A percentile compares a stretch with the other conserved stretches of the same genome.
Conservation (phyloP, 37 sponge, comb jelly and placozoan genomes). For the Amphimedon queenslandica region DNA sequence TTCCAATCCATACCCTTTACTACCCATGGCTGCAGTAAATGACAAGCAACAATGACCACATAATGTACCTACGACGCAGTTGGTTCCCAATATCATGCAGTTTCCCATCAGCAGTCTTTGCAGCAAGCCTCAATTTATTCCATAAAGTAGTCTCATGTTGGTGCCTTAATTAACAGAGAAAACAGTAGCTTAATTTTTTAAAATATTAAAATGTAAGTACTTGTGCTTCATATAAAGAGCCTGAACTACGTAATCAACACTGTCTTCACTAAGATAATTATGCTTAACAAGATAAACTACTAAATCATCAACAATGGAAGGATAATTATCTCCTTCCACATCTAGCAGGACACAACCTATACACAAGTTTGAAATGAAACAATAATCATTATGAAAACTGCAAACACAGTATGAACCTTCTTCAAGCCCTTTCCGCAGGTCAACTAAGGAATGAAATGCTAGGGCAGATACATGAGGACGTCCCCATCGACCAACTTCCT, state of each 20-base stretch:
- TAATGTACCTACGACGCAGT: slow-evolving; percentile 10
- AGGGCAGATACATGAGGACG: slow-evolving; percentile 84
- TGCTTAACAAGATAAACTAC: slow-evolving; percentile 15
- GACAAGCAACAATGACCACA: no score
- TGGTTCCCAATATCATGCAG: slow-evolving; percentile 38
- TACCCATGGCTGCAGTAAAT: no score
- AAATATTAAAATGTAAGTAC: not conserved
- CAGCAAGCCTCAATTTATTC: slow-evolving; percentile 37
- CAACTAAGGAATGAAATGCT: slow-evolving; percentile 61
- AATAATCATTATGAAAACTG: no score
- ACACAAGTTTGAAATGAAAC: not conserved
- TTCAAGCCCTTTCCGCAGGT: slow-evolving; percentile 55
- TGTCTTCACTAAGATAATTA: slow-evolving; percentile 1
- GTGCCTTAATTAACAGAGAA: slow-evolving; percentile 15
- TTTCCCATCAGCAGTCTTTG: slow-evolving; percentile 25
- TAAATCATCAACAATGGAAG: slow-evolving; percentile 25
- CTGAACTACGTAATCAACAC: slow-evolving; percentile 5
- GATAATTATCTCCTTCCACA: slow-evolving; percentile 45
- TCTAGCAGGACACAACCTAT: slow-evolving; percentile 38
- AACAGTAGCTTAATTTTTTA: not conserved
- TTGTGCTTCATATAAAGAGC: slow-evolving; percentile 58
- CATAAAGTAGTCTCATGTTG: slow-evolving; percentile 22
- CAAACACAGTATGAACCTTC: slow-evolving; percentile 55
- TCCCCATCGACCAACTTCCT: slow-evolving; percentile 79
- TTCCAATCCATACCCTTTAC: no score